Base-by-base conservation (phyloP, 2,797 vertebrate species). In the Momotus momota region DNA sequence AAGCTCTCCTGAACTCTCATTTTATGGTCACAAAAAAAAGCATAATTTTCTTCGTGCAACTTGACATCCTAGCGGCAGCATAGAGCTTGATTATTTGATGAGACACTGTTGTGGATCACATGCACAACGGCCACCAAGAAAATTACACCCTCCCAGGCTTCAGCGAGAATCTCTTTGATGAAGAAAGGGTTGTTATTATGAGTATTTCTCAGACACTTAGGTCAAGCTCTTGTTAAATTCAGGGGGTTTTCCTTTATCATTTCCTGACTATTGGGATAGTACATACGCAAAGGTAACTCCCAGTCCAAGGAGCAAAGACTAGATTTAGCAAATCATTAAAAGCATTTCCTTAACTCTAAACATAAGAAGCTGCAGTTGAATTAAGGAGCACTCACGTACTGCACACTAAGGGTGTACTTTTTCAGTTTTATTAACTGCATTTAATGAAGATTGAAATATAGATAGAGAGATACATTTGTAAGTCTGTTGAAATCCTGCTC, bases 1-100 rank as follows among this genome's bases (percentile, higher is more conserved):
- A 97, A 94, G 51, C 86, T 72, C 88, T 93, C 86, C 97, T 88
- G 95, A 97, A 97, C 95, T 94, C 92, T 92, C 17, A 14, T 96
- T 97, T 97, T 97, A 94, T 94, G 97, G 96, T 96, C 95, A 96
- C 31, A 35, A 88, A 81, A 97, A 85, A 96, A 96, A 97, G 95
- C 93, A 82, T 80, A 40, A 91, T 96, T 95, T 96, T 97, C 95
- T 98, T 96, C 97, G 77, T 91, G 94, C 90, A 97, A 92, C 88
- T 88, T 95, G 96, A 98, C 97, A 90, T 97, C 96, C 95, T 77
- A 49, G 86, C 12, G 51, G 97, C 96, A 93, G 94, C 94, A 86
- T 33, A 88, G 92, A 27, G 3, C 92, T 96, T 93, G 97, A 96
- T 97, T 97, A 97, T 78, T 94, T 96, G 90, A 93, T 72, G 96